phyloP scores from a whole-genome alignment of 2,113 vertebrate genomes.

The Semicossyphus pulcher region DNA sequence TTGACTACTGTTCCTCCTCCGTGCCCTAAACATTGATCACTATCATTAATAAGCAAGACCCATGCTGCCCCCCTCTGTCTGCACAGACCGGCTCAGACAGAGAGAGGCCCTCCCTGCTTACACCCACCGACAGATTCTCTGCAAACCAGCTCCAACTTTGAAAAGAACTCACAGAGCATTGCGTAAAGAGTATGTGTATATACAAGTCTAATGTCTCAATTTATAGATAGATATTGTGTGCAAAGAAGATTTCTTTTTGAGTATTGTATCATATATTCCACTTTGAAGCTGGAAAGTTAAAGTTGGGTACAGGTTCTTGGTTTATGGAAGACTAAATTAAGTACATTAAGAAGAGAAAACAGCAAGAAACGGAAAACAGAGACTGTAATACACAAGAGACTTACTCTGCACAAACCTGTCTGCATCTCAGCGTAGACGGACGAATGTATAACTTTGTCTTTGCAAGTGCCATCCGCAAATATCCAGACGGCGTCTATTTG shows the following conservation, averaged over 20 bases:
- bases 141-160: conserved; percentile 58
- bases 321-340: conserved; percentile 87
- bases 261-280: conserved; percentile 79
- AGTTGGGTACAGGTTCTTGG: conserved; percentile 81
- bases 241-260: conserved; percentile 77
- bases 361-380: conserved; percentile 73
- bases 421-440: conserved; percentile 46
- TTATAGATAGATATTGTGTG: conserved; percentile 81
- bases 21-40: conserved; percentile 88
- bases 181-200: conserved; percentile 76
- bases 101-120: conserved; percentile 46
- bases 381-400: conserved; percentile 69
- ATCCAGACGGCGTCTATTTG: conserved; percentile 48
- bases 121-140: conserved; percentile 49
- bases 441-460: conserved; percentile 40
- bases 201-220: conserved; percentile 78
- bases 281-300: conserved; percentile 80
- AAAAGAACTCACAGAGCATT: conserved; percentile 76
- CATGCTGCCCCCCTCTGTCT: conserved; percentile 81
- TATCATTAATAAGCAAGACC: conserved; percentile 85
- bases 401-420: conserved; percentile 57
- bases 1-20: conserved; percentile 85
- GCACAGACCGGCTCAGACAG: conserved; percentile 49
- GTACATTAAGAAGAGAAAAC: conserved; percentile 75
- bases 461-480: conserved; percentile 42